These are phyloP conservation scores for Cephalopachus bancanus DNA, from an alignment of 2,797 vertebrate genomes.

Conservation along the genomic window DNA sequence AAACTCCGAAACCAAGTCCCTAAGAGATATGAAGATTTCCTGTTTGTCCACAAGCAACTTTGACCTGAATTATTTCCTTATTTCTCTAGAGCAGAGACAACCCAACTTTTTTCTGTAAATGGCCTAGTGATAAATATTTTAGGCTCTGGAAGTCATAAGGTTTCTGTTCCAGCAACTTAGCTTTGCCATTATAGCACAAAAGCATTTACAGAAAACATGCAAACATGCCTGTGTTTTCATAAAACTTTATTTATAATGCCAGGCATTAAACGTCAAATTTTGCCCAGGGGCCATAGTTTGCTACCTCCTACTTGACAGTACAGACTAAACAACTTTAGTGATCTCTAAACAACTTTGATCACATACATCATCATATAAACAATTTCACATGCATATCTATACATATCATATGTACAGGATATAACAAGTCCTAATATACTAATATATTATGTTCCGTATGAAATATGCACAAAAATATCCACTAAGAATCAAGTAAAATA, in stretches of 20 bases:
- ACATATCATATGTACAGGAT: neutral
- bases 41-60: conserved; percentile 1
- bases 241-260: neutral
- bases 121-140: neutral
- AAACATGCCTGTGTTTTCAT: neutral
- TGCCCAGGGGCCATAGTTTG: neutral
- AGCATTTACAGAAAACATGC: neutral
- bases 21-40: conserved; percentile 51
- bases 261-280: neutral
- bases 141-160: neutral
- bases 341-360: neutral
- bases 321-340: neutral
- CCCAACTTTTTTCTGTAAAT: neutral
- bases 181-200: neutral
- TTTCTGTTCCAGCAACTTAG: neutral
- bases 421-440: neutral
- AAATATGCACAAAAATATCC: neutral
- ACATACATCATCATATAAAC: neutral
- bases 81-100: neutral
- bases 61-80: conserved; percentile 47
- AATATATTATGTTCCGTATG: neutral
- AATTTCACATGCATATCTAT: neutral
- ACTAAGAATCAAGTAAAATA: neutral
- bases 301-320: neutral
- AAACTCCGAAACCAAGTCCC: conserved; percentile 57